Evolutionary conservation across 2,888 invertebrate genomes (phyloP).

Genomic region (Drymonia ruficornis): DNA sequence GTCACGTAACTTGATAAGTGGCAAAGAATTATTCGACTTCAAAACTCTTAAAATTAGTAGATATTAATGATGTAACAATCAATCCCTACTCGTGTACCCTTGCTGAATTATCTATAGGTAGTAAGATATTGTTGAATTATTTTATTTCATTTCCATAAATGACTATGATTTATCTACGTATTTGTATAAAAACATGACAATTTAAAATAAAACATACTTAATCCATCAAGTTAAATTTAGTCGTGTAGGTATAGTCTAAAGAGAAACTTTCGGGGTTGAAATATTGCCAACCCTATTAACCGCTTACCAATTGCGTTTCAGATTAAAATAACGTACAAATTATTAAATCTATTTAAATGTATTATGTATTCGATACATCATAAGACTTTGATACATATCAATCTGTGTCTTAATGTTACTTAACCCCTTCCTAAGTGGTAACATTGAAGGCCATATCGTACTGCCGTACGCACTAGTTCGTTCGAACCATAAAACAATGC

Average conservation of each 20-base stretch:
- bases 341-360: conserved; percentile 58
- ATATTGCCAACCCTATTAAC: conserved; percentile 27
- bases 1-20: no score
- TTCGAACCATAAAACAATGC: conserved; percentile 20
- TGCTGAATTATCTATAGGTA: no score
- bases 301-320: conserved; percentile 41
- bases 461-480: conserved; percentile 35
- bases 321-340: conserved; percentile 59
- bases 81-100: neutral
- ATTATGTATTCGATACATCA: conserved; percentile 59
- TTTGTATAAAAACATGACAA: conserved; percentile 25
- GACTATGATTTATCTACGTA: conserved; percentile 39
- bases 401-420: conserved; percentile 66
- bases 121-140: neutral
- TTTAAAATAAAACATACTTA: conserved; percentile 24
- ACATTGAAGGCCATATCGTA: conserved; percentile 65
- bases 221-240: conserved; percentile 19
- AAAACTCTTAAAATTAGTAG: no score
- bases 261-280: conserved; percentile 61
- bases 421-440: conserved; percentile 54
- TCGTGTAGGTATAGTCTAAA: conserved; percentile 33
- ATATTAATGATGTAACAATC: neutral
- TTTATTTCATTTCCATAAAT: conserved; percentile 7
- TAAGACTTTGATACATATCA: conserved; percentile 67
- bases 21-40: no score